These are phyloP conservation scores for Condylostylus longicornis DNA, from an alignment of 1,140 invertebrate species.

Conservation along the genomic window DNA sequence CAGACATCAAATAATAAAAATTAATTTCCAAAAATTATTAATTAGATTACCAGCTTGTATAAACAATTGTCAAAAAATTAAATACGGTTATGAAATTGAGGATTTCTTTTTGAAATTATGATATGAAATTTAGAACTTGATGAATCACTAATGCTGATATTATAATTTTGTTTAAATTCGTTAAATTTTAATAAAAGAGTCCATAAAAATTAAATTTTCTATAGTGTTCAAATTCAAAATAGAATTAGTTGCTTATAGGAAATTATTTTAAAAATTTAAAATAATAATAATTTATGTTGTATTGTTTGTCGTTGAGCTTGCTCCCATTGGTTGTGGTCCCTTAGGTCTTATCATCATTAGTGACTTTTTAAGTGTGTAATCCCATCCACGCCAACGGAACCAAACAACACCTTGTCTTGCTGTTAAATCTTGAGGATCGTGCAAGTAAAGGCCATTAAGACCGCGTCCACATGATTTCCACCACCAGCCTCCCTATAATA, in stretches of 20 bases:
- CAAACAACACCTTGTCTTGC: conserved; percentile 84
- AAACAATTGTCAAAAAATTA: no score
- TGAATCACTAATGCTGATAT: no score
- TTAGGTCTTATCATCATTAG: conserved; percentile 78
- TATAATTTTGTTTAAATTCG: no score
- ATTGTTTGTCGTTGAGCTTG: neutral
- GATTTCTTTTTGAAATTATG: no score
- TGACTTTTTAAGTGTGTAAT: conserved; percentile 76
- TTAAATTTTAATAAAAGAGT: no score
- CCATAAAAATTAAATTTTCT: neutral
- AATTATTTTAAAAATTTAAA: neutral
- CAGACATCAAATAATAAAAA: no score
- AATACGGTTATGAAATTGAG: no score
- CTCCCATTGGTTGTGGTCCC: conserved; percentile 17
- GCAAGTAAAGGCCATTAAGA: conserved; percentile 72
- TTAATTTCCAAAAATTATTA: no score
- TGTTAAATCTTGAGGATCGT: conserved; percentile 74
- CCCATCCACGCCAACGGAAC: conserved; percentile 89
- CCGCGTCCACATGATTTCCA: conserved; percentile 83
- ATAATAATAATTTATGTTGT: neutral
- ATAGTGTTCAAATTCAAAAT: neutral
- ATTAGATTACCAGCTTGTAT: no score
- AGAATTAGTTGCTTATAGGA: neutral
- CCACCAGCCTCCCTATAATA: conserved; percentile 67
- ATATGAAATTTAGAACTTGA: no score